A percentile compares a stretch with the other conserved stretches of the same genome.
Evolutionary conservation across 1,140 invertebrate species (phyloP).

Genomic region (Caenorhabditis elegans): DNA sequence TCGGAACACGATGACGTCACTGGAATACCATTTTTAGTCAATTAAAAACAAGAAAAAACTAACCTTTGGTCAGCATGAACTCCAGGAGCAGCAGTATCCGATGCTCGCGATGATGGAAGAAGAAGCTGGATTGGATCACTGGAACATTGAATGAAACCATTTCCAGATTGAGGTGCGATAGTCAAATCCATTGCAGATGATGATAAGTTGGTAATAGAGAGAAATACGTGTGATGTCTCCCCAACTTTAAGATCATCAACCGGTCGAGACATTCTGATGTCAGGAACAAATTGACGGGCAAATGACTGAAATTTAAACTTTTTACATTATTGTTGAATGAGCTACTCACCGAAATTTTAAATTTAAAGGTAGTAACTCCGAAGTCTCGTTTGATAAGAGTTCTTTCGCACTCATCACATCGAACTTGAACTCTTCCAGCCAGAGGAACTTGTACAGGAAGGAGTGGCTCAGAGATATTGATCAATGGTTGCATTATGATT

Average conservation of each 20-base stretch:
- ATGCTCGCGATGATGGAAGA: background rate
- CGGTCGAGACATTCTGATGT: background rate
- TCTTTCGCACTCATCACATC: conserved; percentile 19
- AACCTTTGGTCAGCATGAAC: conserved; percentile 10
- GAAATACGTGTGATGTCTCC: background rate
- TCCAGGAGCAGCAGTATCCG: background rate
- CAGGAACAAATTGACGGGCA: background rate
- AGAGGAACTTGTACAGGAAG: background rate
- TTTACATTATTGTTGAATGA: no score
- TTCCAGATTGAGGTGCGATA: background rate
- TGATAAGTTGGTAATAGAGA: background rate
- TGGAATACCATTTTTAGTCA: background rate
- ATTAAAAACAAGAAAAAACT: background rate
- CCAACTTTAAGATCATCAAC: background rate
- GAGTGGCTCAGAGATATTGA: background rate
- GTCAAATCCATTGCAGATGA: background rate
- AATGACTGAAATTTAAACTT: background rate
- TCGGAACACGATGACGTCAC: background rate
- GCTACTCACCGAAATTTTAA: background rate
- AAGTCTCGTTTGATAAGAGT: background rate
- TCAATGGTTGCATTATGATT: conserved; percentile 3
- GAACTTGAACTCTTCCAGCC: background rate
- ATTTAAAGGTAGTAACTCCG: background rate
- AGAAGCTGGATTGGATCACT: background rate
- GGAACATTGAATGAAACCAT: background rate